These are phyloP conservation scores for Drosophila seguyi DNA, from an alignment of 1,140 invertebrate genomes.

Conservation along the genomic window DNA sequence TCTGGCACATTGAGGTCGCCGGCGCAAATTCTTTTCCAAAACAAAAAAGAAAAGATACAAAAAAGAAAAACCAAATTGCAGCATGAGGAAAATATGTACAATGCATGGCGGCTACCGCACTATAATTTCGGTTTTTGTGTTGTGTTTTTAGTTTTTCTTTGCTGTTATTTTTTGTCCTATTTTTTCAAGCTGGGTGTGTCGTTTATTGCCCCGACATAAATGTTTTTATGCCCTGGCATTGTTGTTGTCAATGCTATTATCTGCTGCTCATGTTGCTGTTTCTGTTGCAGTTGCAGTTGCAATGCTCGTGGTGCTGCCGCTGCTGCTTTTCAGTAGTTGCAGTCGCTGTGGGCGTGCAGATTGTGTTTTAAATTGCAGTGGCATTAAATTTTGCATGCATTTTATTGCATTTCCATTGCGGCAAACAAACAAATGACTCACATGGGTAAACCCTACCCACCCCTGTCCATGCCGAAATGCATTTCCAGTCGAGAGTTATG, in stretches of 20 bases:
- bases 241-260: slow-evolving; percentile 24
- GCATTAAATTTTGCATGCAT: slow-evolving; percentile 66
- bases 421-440: slow-evolving; percentile 54
- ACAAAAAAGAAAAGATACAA: slow-evolving; percentile 16
- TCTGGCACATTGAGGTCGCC: slow-evolving; percentile 55
- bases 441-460: slow-evolving; percentile 23
- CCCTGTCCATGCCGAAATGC: slow-evolving; percentile 10
- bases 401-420: slow-evolving; percentile 49
- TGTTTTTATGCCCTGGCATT: slow-evolving; percentile 51
- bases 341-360: slow-evolving; percentile 48
- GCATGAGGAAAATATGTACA: slow-evolving; percentile 55
- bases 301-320: slow-evolving; percentile 3
- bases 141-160: slow-evolving; percentile 36
- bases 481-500: slow-evolving; percentile 34
- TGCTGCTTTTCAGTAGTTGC: slow-evolving; percentile 1
- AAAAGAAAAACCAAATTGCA: slow-evolving; percentile 1
- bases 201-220: slow-evolving; percentile 64
- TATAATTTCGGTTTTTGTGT: slow-evolving; percentile 57
- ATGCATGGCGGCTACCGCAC: slow-evolving; percentile 58
- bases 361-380: slow-evolving; percentile 61
- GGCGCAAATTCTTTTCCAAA: slow-evolving; percentile 50
- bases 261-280: slow-evolving; percentile 25
- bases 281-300: slow-evolving; percentile 22
- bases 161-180: slow-evolving; percentile 5
- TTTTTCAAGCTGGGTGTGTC: slow-evolving; percentile 52